Evolutionary conservation across 2,888 invertebrate species (phyloP), one percentile per base, ranked within the genome.

Genomic region (Penaeus monodon): DNA sequence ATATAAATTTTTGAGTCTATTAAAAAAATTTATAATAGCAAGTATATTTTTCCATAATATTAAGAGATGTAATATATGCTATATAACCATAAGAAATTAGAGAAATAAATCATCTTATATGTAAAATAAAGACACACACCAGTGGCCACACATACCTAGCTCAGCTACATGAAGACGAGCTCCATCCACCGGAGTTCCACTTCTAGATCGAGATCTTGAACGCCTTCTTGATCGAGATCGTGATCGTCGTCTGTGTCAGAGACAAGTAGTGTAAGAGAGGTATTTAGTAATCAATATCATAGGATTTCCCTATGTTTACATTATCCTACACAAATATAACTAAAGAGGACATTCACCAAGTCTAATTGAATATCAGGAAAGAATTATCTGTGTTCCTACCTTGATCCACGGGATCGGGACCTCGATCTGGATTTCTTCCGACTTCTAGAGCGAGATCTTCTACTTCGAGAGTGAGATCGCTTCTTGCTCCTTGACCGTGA

Each of bases 151-250:
- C 82, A 81, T 65, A 87, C 90, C 90, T 63, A 90, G 38, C 76
- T 90, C 90, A 77, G 88, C 90, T 44, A 90, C 90, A 78, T 90
- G 90, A 17, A 90, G 88, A n/a, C 90, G 84, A 64, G 90, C 90
- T 20, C 90, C 88, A 74, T 90, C 90, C 64, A 85, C 68, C 22
- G 90, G 85, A 10, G 90, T 87, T 44, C 88, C 87, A 81, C 90
- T 90, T 64, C 90, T 87, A 12, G 83, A 86, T 68, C 88, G 79
- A 38, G 87, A 87, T 63, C 87, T 78, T 74, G 83, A 74, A n/a
- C 87, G 78, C 17, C 83, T 66, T 66, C 87, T 77, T 57, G 76
- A 70, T 3, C 70, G 27, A 24, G 27, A 29, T 14, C 70, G 70
- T 29, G 27, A 29, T 27, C 70, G 70, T 29, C 27, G 29, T 29